Evolutionary conservation across 1,140 invertebrate genomes (phyloP).

Genomic region (Aphidius gifuensis): DNA sequence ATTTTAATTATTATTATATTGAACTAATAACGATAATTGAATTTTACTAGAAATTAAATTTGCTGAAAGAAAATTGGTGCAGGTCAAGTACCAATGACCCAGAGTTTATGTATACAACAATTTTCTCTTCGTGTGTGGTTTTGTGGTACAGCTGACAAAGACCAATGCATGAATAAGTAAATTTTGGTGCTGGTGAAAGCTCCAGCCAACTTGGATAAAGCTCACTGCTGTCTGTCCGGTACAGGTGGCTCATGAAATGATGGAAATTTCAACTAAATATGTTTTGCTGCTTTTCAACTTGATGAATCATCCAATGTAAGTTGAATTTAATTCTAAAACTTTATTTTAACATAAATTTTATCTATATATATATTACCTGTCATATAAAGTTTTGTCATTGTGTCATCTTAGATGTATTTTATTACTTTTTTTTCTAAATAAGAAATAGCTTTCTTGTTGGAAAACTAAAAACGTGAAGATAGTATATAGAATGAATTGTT

Average conservation of each 20-base stretch:
- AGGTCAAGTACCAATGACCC: background rate
- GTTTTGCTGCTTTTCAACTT: constrained; percentile 1
- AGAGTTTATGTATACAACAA: constrained; percentile 28
- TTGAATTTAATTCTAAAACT: background rate
- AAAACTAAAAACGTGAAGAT: too few species aligned
- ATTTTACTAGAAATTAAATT: too few species aligned
- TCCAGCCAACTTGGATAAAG: constrained; percentile 24
- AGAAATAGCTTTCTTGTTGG: too few species aligned
- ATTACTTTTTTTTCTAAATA: too few species aligned
- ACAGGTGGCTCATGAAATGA: constrained; percentile 23
- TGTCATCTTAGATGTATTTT: too few species aligned
- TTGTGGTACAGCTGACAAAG: constrained; percentile 31
- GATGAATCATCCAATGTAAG: constrained; percentile 13
- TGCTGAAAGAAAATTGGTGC: too few species aligned
- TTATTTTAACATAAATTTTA: background rate
- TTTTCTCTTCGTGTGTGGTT: constrained; percentile 36
- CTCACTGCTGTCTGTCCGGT: background rate
- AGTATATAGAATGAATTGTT: constrained; percentile 8
- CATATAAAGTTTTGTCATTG: too few species aligned
- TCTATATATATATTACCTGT: background rate
- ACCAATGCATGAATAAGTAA: constrained; percentile 39
- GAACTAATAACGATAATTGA: too few species aligned
- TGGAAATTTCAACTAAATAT: constrained; percentile 24
- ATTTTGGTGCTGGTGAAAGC: constrained; percentile 18
- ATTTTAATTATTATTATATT: too few species aligned